Conservation (phyloP, 2,888 invertebrate genomes). For the Hemithea aestivaria region DNA sequence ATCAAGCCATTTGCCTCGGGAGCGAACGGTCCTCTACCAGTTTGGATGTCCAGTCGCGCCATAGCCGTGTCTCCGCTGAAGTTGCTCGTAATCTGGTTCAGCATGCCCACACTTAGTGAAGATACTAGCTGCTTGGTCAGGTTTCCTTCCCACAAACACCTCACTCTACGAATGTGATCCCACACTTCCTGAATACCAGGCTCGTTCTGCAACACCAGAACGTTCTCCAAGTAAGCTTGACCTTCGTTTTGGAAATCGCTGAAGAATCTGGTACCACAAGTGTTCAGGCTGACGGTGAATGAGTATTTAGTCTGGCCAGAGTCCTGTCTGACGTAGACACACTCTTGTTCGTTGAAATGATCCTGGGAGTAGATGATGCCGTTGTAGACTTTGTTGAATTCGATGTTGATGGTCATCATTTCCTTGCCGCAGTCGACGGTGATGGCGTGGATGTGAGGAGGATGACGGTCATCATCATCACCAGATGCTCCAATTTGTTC, state of each 20-base stretch:
- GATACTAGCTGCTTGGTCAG: conserved; percentile 86
- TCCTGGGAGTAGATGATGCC: conserved; percentile 91
- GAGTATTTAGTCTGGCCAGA: conserved; percentile 84
- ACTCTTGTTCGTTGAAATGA: conserved; percentile 82
- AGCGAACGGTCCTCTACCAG: conserved; percentile 88
- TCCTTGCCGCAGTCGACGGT: conserved; percentile 89
- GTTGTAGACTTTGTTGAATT: conserved; percentile 87
- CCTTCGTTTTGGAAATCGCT: conserved; percentile 87
- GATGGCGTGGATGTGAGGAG: conserved; percentile 86
- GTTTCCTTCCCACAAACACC: conserved; percentile 90
- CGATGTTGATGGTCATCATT: conserved; percentile 89
- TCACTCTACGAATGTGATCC: conserved; percentile 87
- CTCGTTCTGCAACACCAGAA: conserved; percentile 88
- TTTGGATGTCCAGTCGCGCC: conserved; percentile 87
- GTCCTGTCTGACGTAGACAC: conserved; percentile 86
- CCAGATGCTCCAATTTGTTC: conserved; percentile 30
- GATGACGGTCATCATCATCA: conserved; percentile 83
- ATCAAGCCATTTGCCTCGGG: conserved; percentile 87
- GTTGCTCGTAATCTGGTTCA: conserved; percentile 88
- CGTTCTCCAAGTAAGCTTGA: conserved; percentile 88
- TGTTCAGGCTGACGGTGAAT: conserved; percentile 86
- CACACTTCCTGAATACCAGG: conserved; percentile 87
- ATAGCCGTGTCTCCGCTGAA: conserved; percentile 92
- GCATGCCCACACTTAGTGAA: conserved; percentile 87
- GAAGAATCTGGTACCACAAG: conserved; percentile 88